phyloP scores from a whole-genome alignment of 2,888 invertebrate species.

The Melinaea menophilus region DNA sequence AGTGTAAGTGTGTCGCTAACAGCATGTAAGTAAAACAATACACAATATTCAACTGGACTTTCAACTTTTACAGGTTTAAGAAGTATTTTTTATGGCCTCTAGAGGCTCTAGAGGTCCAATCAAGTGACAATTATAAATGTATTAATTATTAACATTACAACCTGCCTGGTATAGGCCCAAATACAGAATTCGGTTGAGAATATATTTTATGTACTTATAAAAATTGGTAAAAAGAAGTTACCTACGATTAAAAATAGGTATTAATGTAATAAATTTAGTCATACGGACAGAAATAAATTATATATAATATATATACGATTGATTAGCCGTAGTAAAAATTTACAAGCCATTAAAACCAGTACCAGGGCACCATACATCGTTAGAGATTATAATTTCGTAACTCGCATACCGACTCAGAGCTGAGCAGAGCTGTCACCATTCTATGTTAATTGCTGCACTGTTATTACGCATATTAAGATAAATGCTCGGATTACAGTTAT shows the following conservation, averaged over 20 bases:
- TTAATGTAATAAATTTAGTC: too few relatives aligned
- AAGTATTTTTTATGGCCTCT: too few relatives aligned
- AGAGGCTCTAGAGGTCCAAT: too few relatives aligned
- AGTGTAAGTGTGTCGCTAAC: slow-evolving; percentile 6
- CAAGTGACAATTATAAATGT: too few relatives aligned
- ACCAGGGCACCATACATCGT: slow-evolving; percentile 21
- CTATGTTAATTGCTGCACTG: slow-evolving; percentile 57
- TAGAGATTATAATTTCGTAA: slow-evolving; percentile 30
- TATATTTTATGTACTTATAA: too few relatives aligned
- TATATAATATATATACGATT: not conserved
- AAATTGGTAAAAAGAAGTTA: too few relatives aligned
- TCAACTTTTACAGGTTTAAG: not conserved
- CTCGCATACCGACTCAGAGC: slow-evolving; percentile 24
- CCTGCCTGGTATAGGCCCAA: too few relatives aligned
- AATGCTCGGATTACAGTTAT: not conserved
- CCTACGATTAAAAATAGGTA: too few relatives aligned
- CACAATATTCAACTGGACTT: not conserved
- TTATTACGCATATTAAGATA: slow-evolving; percentile 36
- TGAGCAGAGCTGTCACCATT: slow-evolving; percentile 43
- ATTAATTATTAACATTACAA: too few relatives aligned
- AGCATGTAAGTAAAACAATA: slow-evolving; percentile 5
- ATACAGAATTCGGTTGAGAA: too few relatives aligned
- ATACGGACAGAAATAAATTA: not conserved
- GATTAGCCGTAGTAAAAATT: too few relatives aligned
- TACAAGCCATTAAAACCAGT: slow-evolving; percentile 4